Evolutionary conservation across 1,140 invertebrate genomes (phyloP).

Genomic region (Drosophila orosa): DNA sequence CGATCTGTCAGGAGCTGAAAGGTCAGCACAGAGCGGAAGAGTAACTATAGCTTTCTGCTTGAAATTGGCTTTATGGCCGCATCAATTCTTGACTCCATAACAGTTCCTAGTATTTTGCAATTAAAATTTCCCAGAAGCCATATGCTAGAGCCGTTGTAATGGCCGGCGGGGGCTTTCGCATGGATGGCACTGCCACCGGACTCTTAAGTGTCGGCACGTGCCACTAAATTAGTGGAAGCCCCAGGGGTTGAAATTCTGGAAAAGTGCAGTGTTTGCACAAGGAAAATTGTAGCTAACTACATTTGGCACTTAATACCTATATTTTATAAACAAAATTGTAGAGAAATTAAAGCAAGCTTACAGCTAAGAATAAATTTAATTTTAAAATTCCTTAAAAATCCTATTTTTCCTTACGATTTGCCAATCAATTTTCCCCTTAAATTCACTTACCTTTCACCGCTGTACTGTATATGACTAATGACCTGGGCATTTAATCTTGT

Average conservation of each 20-base stretch:
- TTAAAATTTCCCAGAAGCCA: slow-evolving; percentile 59
- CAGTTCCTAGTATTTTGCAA: slow-evolving; percentile 50
- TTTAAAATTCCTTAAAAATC: neutral
- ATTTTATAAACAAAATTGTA: neutral
- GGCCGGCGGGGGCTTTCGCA: neutral
- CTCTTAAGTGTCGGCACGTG: slow-evolving; percentile 52
- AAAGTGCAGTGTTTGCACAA: slow-evolving; percentile 50
- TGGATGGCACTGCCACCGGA: neutral
- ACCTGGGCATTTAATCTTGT: slow-evolving; percentile 4
- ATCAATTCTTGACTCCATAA: slow-evolving; percentile 1
- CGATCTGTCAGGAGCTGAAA: neutral
- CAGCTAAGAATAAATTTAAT: neutral
- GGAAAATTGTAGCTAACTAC: neutral
- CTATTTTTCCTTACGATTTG: neutral
- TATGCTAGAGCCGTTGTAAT: slow-evolving; percentile 16
- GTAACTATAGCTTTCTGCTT: neutral
- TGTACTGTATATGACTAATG: slow-evolving; percentile 2
- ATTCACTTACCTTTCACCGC: neutral
- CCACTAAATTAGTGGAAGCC: slow-evolving; percentile 38
- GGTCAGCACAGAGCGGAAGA: neutral
- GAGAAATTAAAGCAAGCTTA: neutral
- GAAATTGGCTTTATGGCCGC: slow-evolving; percentile 24
- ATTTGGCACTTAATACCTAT: neutral
- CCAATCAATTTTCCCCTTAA: neutral
- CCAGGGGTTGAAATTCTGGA: slow-evolving; percentile 29